Base-by-base conservation (phyloP, 2,888 invertebrate genomes). In the Aleiodes testaceus region DNA sequence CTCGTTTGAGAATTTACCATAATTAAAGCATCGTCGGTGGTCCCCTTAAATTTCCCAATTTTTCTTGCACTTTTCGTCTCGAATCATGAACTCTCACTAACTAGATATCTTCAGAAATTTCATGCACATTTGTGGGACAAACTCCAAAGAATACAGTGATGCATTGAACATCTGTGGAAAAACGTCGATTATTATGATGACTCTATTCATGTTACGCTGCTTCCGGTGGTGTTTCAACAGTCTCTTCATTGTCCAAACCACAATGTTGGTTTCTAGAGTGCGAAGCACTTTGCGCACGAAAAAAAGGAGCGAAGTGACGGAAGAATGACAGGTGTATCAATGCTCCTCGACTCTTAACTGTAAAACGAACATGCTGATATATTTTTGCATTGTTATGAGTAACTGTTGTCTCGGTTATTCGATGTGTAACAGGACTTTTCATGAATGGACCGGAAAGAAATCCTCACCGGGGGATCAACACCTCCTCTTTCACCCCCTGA, bases 11-110 rank as follows among this genome's bases (percentile, higher is more conserved):
- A 59, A 47, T 30, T 52, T 26, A 63, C 50, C 45, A 14, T 47
- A 30, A 12, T n/a, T 68, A 63, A 36, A 68, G 61, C 55, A 44
- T 69, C 45, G 42, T 12, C n/a, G 59, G 61, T 53, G 50, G 55
- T n/a, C 11, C 26, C 49, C 49, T 11, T 7, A 49, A 49, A 49
- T 16, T 14, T 49, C 14, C 49, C 3, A 1, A 26, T 26, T 26
- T 45, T 45, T 45, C 14, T 45, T 45, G 14, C 14, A 45, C 5
- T 5, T 45, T 45, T 45, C 7, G 14, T n/a, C n/a, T n/a, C n/a
- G n/a, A n/a, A n/a, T n/a, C 26, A 2, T 26, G 3, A 5, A 26
- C 22, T 22, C 22, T 2, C 22, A 22, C 22, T 22, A 22, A 22
- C 22, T 22, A 22, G 22, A 22, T 22, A 22, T 22, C 2, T 22